Percentiles rank a stretch among this genome's conserved stretches.
phyloP scores from a whole-genome alignment of 2,113 vertebrate species.

The Melanotaenia duboulayi region DNA sequence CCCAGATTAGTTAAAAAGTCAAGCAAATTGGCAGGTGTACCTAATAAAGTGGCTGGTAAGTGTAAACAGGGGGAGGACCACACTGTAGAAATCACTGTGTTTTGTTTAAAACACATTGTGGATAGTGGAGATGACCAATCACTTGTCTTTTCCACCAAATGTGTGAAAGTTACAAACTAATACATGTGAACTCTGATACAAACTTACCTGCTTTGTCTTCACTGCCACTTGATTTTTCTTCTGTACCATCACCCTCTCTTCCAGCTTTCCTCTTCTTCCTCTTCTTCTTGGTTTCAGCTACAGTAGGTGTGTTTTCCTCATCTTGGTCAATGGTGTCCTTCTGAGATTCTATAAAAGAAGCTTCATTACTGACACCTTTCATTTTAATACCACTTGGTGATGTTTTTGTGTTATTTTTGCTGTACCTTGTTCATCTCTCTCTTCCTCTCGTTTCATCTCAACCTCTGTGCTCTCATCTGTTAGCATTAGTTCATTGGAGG shows the following conservation, averaged over 20 bases:
- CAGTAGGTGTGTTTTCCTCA: conserved; percentile 19
- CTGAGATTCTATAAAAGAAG: conserved; percentile 30
- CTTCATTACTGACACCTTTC: conserved; percentile 12
- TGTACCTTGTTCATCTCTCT: neutral
- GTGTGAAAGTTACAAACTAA: neutral
- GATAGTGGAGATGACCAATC: too few species aligned
- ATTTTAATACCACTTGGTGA: neutral
- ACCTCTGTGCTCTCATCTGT: neutral
- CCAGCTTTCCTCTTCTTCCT: neutral
- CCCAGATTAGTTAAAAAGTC: too few species aligned
- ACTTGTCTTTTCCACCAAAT: neutral
- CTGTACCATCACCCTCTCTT: neutral
- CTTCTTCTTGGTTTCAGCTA: conserved; percentile 34
- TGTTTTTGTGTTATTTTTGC: neutral
- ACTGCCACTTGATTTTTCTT: neutral
- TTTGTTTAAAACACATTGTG: neutral
- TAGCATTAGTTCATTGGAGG: neutral
- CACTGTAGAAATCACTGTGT: too few species aligned
- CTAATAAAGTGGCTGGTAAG: too few species aligned
- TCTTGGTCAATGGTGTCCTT: conserved; percentile 24
- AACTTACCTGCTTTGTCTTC: neutral
- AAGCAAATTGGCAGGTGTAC: too few species aligned
- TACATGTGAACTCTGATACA: neutral
- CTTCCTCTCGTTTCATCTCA: neutral
- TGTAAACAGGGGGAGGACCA: too few species aligned